Evolutionary conservation across 2,888 invertebrate genomes (phyloP).

Genomic region (Phengaris alcon): DNA sequence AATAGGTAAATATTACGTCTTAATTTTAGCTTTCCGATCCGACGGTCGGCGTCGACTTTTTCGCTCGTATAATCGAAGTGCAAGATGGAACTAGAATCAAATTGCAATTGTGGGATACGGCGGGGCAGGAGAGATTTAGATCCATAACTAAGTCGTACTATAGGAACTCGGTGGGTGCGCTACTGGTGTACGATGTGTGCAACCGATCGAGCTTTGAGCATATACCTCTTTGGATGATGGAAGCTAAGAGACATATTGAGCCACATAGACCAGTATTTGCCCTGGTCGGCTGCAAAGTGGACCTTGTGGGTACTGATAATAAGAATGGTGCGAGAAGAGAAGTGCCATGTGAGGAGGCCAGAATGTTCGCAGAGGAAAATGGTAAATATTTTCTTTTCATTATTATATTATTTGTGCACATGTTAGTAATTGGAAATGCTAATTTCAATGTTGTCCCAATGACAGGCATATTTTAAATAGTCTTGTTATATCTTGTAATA

Average conservation of each 20-base stretch:
- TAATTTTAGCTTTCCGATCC: constrained; percentile 93
- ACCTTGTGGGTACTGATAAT: constrained; percentile 82
- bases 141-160: constrained; percentile 99
- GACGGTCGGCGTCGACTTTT: constrained; percentile 99
- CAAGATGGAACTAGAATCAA: constrained; percentile 97
- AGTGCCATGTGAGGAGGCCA: constrained; percentile 94
- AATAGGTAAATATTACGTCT: constrained; percentile 56
- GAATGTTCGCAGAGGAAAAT: constrained; percentile 94
- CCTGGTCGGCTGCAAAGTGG: constrained; percentile 93
- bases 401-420: no score
- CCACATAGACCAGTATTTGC: constrained; percentile 97
- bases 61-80: constrained; percentile 96
- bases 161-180: constrained; percentile 97
- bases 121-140: constrained; percentile 98
- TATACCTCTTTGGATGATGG: constrained; percentile 97
- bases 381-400: constrained; percentile 62
- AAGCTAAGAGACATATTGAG: constrained; percentile 96
- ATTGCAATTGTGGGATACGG: constrained; percentile 98
- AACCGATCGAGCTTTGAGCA: constrained; percentile 95
- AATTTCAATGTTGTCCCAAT: neutral
- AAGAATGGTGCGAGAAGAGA: constrained; percentile 86
- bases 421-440: neutral
- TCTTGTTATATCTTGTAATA: neutral
- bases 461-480: neutral
- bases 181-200: constrained; percentile 96